Percentiles rank a stretch among this genome's conserved stretches.
These are phyloP conservation scores for Beris morrisii DNA, from an alignment of 2,888 invertebrate genomes.

Conservation along the genomic window DNA sequence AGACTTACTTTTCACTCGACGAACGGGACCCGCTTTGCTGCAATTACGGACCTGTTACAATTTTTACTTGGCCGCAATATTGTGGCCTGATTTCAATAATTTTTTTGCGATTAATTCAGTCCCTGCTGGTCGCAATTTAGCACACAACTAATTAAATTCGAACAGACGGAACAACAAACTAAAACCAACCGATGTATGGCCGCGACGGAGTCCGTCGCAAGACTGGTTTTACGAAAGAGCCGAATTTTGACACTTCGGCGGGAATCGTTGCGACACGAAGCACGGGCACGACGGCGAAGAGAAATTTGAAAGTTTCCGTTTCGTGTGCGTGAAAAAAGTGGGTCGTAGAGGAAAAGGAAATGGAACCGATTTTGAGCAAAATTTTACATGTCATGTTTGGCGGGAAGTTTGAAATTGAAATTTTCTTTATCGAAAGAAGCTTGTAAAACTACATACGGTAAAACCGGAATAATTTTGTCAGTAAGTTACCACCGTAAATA, in stretches of 20 bases:
- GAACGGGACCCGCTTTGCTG: neutral
- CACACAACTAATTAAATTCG: neutral
- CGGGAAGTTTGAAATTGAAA: too few species aligned
- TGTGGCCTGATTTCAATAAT: neutral
- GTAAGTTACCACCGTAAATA: too few species aligned
- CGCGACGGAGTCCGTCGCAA: constrained; percentile 42
- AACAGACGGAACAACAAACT: constrained; percentile 16
- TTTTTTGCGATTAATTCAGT: neutral
- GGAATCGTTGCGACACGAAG: neutral
- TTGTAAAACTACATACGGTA: too few species aligned
- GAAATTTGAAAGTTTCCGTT: neutral
- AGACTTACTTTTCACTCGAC: constrained; percentile 13
- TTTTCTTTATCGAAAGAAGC: too few species aligned
- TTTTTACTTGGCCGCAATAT: neutral
- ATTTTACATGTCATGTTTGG: too few species aligned
- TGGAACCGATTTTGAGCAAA: too few species aligned
- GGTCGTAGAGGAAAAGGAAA: too few species aligned
- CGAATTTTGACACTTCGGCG: constrained; percentile 18
- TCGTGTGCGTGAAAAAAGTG: neutral
- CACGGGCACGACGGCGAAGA: neutral
- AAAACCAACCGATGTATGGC: constrained; percentile 38
- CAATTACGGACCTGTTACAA: neutral
- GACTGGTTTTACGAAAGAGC: constrained; percentile 32
- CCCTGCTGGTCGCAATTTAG: neutral
- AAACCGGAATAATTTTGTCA: too few species aligned